Evolutionary conservation across 1,140 invertebrate genomes (phyloP).

Genomic region (Nephila pilipes): DNA sequence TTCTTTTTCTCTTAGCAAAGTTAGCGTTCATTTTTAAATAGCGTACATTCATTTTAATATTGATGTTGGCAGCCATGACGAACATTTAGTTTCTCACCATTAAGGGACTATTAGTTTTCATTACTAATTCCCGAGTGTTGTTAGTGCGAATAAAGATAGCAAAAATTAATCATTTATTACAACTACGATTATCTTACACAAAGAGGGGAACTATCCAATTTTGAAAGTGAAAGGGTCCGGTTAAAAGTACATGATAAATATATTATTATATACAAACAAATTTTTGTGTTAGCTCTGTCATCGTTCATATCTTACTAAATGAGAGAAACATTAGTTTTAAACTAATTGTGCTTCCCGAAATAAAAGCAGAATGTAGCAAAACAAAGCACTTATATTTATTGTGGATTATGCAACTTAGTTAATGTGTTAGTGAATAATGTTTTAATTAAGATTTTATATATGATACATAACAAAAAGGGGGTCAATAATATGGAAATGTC

Average conservation of each 20-base stretch:
- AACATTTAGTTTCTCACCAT: not conserved
- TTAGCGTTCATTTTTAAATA: not conserved
- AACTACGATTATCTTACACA: not conserved
- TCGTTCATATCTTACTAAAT: too few species aligned
- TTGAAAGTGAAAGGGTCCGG: not conserved
- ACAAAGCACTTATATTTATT: too few species aligned
- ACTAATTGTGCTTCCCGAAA: too few species aligned
- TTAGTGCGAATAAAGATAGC: not conserved
- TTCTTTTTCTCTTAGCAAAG: not conserved
- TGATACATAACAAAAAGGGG: too few species aligned
- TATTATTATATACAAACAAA: too few species aligned
- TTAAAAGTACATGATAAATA: not conserved
- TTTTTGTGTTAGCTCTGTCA: too few species aligned
- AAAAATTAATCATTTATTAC: slow-evolving; percentile 16
- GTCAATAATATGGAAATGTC: too few species aligned
- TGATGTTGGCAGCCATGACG: not conserved
- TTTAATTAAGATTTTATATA: too few species aligned
- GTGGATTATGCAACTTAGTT: too few species aligned
- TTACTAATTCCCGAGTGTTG: not conserved
- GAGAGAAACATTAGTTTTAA: too few species aligned
- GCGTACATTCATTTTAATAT: slow-evolving; percentile 19
- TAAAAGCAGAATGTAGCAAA: too few species aligned
- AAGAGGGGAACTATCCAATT: not conserved
- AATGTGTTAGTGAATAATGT: too few species aligned
- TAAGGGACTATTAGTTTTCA: not conserved